Conservation (phyloP, 1,140 invertebrate genomes). For the Brachionus sp. region DNA sequence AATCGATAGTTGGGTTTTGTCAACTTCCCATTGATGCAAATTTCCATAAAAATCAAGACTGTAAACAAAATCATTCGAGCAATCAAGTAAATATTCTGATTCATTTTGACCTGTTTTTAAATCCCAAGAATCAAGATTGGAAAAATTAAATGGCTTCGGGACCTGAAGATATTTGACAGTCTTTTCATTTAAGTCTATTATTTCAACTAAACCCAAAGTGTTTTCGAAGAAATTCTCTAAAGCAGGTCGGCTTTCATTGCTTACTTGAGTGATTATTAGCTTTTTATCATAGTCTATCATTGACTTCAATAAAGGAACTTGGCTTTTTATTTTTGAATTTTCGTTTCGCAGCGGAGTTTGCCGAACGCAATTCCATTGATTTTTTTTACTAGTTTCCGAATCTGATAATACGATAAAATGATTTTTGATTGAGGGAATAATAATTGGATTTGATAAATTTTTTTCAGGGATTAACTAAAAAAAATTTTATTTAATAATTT, state of each 20-base stretch:
- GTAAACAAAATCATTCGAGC: slow-evolving; percentile 56
- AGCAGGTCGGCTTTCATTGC: not conserved
- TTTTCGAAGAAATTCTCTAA: not conserved
- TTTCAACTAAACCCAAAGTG: slow-evolving; percentile 7
- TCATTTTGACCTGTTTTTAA: slow-evolving; percentile 7
- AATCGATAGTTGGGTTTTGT: slow-evolving; percentile 58
- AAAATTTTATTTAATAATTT: not conserved
- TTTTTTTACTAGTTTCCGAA: not conserved
- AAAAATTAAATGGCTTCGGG: slow-evolving; percentile 2
- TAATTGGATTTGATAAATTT: not conserved
- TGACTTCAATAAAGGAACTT: slow-evolving; percentile 9
- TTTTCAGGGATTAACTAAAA: not conserved
- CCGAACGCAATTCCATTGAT: not conserved
- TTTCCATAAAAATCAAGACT: slow-evolving; percentile 65
- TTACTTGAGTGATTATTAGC: not conserved
- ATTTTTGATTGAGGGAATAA: not conserved
- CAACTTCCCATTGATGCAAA: slow-evolving; percentile 66
- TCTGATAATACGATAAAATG: not conserved
- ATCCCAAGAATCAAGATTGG: not conserved
- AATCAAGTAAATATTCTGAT: slow-evolving; percentile 1
- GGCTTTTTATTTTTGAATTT: slow-evolving; percentile 12
- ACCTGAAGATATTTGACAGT: not conserved
- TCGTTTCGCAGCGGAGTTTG: not conserved
- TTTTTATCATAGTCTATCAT: not conserved
- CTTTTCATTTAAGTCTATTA: not conserved